Conservation (phyloP, 1,140 invertebrate species). For the Drosophila erecta region DNA sequence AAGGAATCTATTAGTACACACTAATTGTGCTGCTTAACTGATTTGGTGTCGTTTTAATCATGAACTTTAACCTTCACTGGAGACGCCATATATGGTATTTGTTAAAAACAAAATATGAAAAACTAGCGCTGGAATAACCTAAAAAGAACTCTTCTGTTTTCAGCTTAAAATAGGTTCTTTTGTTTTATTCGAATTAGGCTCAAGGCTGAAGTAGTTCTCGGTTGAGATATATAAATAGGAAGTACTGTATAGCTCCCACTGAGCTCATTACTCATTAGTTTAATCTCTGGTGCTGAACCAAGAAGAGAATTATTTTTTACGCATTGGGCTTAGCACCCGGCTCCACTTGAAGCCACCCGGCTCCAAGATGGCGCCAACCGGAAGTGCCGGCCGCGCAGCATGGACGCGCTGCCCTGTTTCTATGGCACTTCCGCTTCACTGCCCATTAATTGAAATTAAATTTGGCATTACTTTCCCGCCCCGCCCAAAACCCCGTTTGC, state of each 20-base stretch:
- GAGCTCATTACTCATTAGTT: constrained; percentile 5
- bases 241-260: background rate
- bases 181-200: too few relatives aligned
- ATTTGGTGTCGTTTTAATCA: too few relatives aligned
- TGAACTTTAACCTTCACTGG: too few relatives aligned
- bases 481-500: background rate
- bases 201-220: too few relatives aligned
- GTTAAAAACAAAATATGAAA: too few relatives aligned
- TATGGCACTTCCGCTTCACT: constrained; percentile 69
- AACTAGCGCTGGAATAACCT: too few relatives aligned
- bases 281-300: background rate
- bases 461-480: constrained; percentile 59
- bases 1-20: too few relatives aligned
- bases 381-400: constrained; percentile 58
- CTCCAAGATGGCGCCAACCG: constrained; percentile 56
- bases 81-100: too few relatives aligned
- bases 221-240: background rate
- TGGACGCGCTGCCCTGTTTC: constrained; percentile 47
- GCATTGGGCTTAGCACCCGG: too few relatives aligned
- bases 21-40: too few relatives aligned
- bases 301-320: constrained; percentile 1
- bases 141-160: too few relatives aligned
- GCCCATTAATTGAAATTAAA: constrained; percentile 81
- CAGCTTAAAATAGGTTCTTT: too few relatives aligned
- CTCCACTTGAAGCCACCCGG: background rate